Base-by-base conservation (phyloP, 1,140 invertebrate genomes). In the Hylyphantes graminicola region DNA sequence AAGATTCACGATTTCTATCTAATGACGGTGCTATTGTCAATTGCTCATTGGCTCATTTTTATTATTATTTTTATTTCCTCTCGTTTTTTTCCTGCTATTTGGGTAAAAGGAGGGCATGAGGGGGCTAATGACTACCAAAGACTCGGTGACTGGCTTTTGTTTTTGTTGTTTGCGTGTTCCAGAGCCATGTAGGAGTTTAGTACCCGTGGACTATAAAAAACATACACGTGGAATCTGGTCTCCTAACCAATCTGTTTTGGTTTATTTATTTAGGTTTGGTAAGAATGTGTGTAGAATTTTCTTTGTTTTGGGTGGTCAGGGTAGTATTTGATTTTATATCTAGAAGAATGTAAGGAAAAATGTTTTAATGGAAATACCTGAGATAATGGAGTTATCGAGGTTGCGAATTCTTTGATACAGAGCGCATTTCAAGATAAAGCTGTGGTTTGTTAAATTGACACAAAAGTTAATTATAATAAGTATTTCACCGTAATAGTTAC, bases 1-100 rank as follows among this genome's bases (percentile, higher is more conserved):
- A 81, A 81, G 54, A 73, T 35, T 57, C 57, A 70, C 79, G 79
- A 81, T 81, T 81, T 81, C 79, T 81, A 70, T 81, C 68, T 81
- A 81, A 81, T 81, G 79, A 81, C 79, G n/a, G 65, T 50, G 68
- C 67, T 70, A 81, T 81, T 81, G 79, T 81, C 79, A 81, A 81
- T 70, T 81, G 35, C 79, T 81, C 79, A 81, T 81, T 81, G 79
- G 79, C 73, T 81, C 68, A 81, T 81, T 81, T 81, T 74, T 12
- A 57, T 57, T 59, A 35, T 35, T 35, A 15, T 76, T 21, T 70
- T 70, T 50, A 15, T 35, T 50, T 78, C 50, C 67, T 78, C 51
- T 19, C 73, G 72, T 63, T 79, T 51, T 81, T 15, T 61, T 61
- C 48, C 59, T n/a, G n/a, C 63, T 81, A 73, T 81, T 81, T 63